Base-by-base conservation (phyloP, 2,797 vertebrate species). In the Pagetopsis macropterus region DNA sequence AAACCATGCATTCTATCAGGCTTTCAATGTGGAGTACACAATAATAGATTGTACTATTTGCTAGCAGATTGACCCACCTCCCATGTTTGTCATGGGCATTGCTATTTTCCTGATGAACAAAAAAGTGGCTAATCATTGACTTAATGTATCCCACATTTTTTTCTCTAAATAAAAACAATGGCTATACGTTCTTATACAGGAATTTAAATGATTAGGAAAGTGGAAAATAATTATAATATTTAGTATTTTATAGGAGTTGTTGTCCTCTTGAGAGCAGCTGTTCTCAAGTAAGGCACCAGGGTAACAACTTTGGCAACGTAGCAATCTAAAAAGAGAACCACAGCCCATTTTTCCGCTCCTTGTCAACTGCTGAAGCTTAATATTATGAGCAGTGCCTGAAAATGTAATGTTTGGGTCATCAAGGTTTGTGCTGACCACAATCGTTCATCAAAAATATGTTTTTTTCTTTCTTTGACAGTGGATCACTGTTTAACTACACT, bases 361-460 rank as follows among this genome's bases (percentile, higher is more conserved):
- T 0, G 0, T n/a, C 10, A 11, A 27, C 33, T 10, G 16, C 5
- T 59, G 15, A 50, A 69, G 50, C 48, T 51, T 4, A 33, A 12
- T 21, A 33, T 40, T 48, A 11, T 60, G 46, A 51, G n/a, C 50
- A 14, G 27, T 37, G 11, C 45, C 16, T 13, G 11, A 19, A 43
- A 41, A 63, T 0, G 1, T 8, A 19, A 19, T 27, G 15, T 9
- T 4, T 57, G 57, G 41, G 43, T 56, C 44, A 54, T 43, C 12
- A 12, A 52, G 3, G 11, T 43, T n/a, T 15, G 0, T 19, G 17
- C 11, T 10, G n/a, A 54, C 48, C 1, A 17, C 0, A 1, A 56
- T 11, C 2, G 13, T 43, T 57, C 4, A 17, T 54, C 31, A 21
- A 23, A 57, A 52, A 44, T 43, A 21, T 14, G 40, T 44, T 56